phyloP scores from a whole-genome alignment of 2,888 invertebrate species.

The Polyommatus icarus region DNA sequence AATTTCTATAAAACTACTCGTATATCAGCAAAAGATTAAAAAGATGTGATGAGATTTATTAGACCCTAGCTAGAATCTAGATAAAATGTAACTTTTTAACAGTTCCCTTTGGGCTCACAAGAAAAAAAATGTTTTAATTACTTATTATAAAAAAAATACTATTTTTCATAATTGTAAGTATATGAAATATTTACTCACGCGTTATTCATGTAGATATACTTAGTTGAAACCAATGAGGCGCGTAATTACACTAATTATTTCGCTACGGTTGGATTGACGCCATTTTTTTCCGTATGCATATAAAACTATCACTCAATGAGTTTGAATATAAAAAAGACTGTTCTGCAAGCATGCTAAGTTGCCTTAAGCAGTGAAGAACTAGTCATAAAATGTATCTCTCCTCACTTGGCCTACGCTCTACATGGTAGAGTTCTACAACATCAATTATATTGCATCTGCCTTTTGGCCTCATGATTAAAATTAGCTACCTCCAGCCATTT shows the following conservation, averaged over 20 bases:
- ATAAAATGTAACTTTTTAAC: too few species aligned
- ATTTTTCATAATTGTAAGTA: background rate
- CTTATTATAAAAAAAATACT: too few species aligned
- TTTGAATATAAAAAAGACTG: background rate
- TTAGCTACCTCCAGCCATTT: too few species aligned
- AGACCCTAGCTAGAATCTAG: too few species aligned
- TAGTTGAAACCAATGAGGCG: conserved; percentile 2
- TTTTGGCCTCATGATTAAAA: background rate
- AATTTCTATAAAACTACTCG: too few species aligned
- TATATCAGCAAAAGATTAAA: too few species aligned
- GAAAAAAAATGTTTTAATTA: too few species aligned
- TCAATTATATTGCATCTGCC: background rate
- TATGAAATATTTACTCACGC: too few species aligned
- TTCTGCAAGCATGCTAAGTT: background rate
- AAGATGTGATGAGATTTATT: too few species aligned
- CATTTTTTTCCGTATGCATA: background rate
- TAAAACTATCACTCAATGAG: background rate
- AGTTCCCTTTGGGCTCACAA: too few species aligned
- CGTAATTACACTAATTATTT: conserved; percentile 20
- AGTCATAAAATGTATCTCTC: background rate
- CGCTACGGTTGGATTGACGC: background rate
- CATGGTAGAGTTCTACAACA: background rate
- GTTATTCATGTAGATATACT: background rate
- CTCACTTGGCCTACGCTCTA: background rate
- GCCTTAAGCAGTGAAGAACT: background rate